Evolutionary conservation across 2,888 invertebrate species (phyloP), one percentile per base, ranked within the genome.

Genomic region (Panorpa germanica): DNA sequence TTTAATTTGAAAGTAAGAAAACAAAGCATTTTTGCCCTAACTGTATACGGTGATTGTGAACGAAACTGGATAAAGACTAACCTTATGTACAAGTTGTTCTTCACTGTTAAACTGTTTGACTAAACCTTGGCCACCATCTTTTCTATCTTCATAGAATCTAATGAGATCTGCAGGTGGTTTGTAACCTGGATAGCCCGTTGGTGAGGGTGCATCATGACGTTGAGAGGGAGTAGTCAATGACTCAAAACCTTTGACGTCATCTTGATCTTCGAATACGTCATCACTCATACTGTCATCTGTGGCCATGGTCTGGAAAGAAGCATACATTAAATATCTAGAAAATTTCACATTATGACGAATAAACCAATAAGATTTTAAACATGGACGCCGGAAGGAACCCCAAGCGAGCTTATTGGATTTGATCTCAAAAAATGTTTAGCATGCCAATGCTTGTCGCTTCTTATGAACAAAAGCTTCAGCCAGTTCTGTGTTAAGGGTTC

Each of bases 211-310:
- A 39, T 53, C 48, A 28, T 55, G 49, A 34, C 47, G 49, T 29
- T 33, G 19, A 40, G 50, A 40, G 3, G 57, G 54, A 37, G 55
- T 55, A 34, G 55, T 52, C 22, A 57, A 45, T 28, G 39, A 40
- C 28, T 22, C 22, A n/a, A n/a, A n/a, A n/a, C n/a, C n/a, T n/a
- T n/a, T n/a, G 13, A 53, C 53, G 21, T 55, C 51, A 37, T 63
- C 63, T 16, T 61, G 54, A 23, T 70, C 66, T 46, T 80, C 80
- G 44, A 82, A 82, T 29, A 81, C 82, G 51, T 82, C 81, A 52
- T 82, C 81, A 45, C 76, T 77, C 67, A 81, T 75, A 43, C 72
- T 76, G 53, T 81, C 78, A 41, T 78, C 78, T 24, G 65, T 65
- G 36, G 59, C 59, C 61, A 65, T 61, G 41, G 57, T 55, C 64